Percentiles rank a stretch among this genome's conserved stretches.
phyloP scores from a whole-genome alignment of 2,888 invertebrate species.

The Onthophagus sagittarius region DNA sequence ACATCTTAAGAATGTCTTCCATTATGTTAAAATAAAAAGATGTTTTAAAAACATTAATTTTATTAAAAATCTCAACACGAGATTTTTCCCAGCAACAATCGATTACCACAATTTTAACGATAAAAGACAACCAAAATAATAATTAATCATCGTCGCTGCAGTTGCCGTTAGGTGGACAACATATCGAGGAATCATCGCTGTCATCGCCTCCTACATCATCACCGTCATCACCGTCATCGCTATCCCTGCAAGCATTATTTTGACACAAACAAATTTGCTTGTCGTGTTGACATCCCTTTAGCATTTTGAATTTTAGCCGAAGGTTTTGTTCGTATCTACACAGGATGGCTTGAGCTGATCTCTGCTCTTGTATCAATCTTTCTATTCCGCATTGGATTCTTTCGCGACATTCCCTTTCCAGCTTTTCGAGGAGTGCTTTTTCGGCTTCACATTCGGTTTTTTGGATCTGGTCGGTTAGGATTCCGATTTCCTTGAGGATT shows the following conservation, averaged over 20 bases:
- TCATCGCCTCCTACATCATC: neutral
- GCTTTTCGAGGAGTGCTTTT: neutral
- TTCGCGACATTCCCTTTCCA: slow-evolving; percentile 5
- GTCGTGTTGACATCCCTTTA: slow-evolving; percentile 7
- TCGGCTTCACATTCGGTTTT: neutral
- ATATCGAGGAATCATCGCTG: neutral
- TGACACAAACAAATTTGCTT: neutral
- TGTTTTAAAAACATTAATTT: too few species aligned
- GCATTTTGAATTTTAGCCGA: neutral
- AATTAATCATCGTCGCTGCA: neutral
- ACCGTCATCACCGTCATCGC: neutral
- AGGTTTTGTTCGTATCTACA: slow-evolving; percentile 4
- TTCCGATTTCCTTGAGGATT: neutral
- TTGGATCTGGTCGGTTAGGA: neutral
- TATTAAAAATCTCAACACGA: too few species aligned
- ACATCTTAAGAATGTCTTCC: too few species aligned
- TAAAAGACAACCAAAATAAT: neutral
- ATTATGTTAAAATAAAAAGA: too few species aligned
- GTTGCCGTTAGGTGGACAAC: neutral
- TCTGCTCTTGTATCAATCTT: neutral
- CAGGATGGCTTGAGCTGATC: neutral
- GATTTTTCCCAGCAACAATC: too few species aligned
- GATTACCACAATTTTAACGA: neutral
- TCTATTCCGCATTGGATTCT: slow-evolving; percentile 8
- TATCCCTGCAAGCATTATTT: neutral